Conservation (phyloP, 1,140 invertebrate genomes). For the Drosophila athabasca region DNA sequence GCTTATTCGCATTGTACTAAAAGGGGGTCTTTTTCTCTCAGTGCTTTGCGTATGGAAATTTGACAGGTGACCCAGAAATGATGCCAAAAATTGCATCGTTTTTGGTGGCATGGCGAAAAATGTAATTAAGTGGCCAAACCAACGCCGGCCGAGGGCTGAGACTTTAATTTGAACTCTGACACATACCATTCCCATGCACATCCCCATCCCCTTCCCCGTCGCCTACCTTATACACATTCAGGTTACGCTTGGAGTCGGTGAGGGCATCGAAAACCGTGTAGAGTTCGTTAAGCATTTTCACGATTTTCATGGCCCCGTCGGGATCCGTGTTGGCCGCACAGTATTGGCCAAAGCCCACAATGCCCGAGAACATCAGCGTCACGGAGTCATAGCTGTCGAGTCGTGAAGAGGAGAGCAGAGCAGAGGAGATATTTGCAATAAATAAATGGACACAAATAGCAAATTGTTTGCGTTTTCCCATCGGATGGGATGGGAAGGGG, state of each 20-base stretch:
- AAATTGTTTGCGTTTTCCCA: slow-evolving; percentile 46
- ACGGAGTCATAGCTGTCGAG: slow-evolving; percentile 91
- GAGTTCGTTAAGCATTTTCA: slow-evolving; percentile 94
- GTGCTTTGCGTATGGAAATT: slow-evolving; percentile 18
- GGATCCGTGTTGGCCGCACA: slow-evolving; percentile 94
- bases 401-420: slow-evolving; percentile 30
- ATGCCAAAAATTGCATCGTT: slow-evolving; percentile 38
- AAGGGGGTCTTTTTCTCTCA: neutral
- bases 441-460: slow-evolving; percentile 60
- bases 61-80: slow-evolving; percentile 53
- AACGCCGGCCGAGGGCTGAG: slow-evolving; percentile 10
- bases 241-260: slow-evolving; percentile 95
- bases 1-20: too few relatives aligned
- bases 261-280: slow-evolving; percentile 96
- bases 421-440: slow-evolving; percentile 35
- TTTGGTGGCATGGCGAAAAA: slow-evolving; percentile 41
- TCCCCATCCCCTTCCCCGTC: neutral
- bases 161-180: slow-evolving; percentile 40
- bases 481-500: neutral
- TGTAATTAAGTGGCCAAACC: slow-evolving; percentile 60
- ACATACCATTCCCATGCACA: neutral
- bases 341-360: slow-evolving; percentile 95
- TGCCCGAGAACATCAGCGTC: slow-evolving; percentile 96
- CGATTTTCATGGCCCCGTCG: slow-evolving; percentile 95
- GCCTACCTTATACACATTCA: slow-evolving; percentile 96